phyloP scores from a whole-genome alignment of 2,797 vertebrate species.

The Chiloscyllium punctatum region DNA sequence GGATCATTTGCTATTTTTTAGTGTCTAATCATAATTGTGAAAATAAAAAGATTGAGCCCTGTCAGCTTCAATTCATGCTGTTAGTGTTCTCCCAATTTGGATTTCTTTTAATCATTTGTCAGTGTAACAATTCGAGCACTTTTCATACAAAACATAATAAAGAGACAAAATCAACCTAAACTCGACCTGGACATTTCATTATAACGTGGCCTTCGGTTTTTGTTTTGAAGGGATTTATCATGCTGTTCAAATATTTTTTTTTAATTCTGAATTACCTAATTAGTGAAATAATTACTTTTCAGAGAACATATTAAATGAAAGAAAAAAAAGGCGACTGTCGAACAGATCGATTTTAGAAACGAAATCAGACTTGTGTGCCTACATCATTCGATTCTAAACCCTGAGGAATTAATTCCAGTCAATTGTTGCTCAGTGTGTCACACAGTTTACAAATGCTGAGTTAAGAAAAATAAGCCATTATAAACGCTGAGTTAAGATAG shows the following conservation, averaged over 20 bases:
- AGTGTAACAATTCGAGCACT: background rate
- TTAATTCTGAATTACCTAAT: background rate
- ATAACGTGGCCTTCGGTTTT: background rate
- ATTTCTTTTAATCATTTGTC: background rate
- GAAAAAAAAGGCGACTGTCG: background rate
- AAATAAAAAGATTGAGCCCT: background rate
- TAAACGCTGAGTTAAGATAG: constrained; percentile 1
- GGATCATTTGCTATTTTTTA: background rate
- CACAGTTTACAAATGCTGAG: background rate
- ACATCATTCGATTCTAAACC: background rate
- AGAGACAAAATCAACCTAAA: background rate
- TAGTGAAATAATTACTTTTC: no score
- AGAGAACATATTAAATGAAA: background rate
- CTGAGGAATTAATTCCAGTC: background rate
- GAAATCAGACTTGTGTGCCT: background rate
- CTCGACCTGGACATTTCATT: no score
- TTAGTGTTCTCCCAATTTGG: background rate
- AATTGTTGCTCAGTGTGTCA: background rate
- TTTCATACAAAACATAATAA: background rate
- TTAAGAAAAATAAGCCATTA: background rate
- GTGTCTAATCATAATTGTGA: background rate
- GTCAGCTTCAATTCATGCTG: background rate
- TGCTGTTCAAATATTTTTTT: background rate
- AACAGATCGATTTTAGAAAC: background rate
- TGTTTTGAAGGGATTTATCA: background rate